A percentile compares a stretch with the other conserved stretches of the same genome.
phyloP scores from a whole-genome alignment of 2,888 invertebrate species.

The Litoditis marina region DNA sequence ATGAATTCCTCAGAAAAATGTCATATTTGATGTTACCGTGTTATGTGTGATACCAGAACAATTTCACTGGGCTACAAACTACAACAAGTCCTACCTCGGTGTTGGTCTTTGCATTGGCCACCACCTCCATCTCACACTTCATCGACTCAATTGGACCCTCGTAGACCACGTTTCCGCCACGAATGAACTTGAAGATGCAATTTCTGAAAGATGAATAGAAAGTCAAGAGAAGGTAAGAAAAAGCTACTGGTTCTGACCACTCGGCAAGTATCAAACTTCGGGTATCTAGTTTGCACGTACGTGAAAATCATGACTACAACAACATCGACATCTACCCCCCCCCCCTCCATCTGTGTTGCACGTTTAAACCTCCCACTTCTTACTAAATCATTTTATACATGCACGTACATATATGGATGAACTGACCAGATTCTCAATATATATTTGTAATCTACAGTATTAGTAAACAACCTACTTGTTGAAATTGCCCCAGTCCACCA shows the following conservation, averaged over 20 bases:
- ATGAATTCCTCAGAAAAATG: too few relatives aligned
- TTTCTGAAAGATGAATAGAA: conserved; percentile 21
- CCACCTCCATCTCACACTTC: conserved; percentile 51
- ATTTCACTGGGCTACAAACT: too few relatives aligned
- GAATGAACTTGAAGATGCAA: conserved; percentile 42
- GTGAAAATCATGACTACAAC: neutral
- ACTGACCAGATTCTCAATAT: neutral
- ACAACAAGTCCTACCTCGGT: conserved; percentile 27
- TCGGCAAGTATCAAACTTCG: conserved; percentile 2
- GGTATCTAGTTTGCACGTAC: neutral
- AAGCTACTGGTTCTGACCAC: conserved; percentile 2
- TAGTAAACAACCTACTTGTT: conserved; percentile 50
- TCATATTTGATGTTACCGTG: too few relatives aligned
- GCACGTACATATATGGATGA: too few relatives aligned
- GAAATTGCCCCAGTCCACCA: conserved; percentile 59
- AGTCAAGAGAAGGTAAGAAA: conserved; percentile 6
- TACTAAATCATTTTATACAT: too few relatives aligned
- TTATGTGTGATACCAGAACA: too few relatives aligned
- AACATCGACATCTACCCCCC: too few relatives aligned
- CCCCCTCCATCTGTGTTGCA: too few relatives aligned
- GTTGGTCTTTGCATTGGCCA: conserved; percentile 41
- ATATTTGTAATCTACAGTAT: neutral
- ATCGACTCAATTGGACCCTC: conserved; percentile 57
- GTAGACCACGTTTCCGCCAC: conserved; percentile 37
- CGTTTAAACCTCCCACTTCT: too few relatives aligned